phyloP scores from a whole-genome alignment of 1,140 invertebrate genomes.

The Tenebrio molitor region DNA sequence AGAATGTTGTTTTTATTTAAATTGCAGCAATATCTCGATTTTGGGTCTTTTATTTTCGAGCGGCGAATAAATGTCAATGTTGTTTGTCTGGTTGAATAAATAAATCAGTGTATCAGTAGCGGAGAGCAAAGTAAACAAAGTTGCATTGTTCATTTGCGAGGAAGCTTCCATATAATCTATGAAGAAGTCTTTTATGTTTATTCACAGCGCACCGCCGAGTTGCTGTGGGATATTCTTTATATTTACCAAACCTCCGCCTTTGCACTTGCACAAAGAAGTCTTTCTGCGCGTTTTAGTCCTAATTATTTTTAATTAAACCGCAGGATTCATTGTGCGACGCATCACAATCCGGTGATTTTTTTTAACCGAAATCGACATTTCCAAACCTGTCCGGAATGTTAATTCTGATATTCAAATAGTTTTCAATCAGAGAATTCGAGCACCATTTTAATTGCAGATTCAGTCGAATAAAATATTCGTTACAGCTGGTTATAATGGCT shows the following conservation, averaged over 20 bases:
- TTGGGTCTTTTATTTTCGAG: too few relatives aligned
- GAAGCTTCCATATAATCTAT: slow-evolving; percentile 22
- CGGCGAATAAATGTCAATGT: too few relatives aligned
- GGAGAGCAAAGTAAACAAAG: slow-evolving; percentile 22
- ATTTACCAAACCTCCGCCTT: neutral
- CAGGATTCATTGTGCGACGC: too few relatives aligned
- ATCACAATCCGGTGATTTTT: too few relatives aligned
- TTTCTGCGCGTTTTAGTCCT: neutral
- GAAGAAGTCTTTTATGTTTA: slow-evolving; percentile 17
- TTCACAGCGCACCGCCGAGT: neutral
- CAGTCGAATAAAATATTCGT: slow-evolving; percentile 31
- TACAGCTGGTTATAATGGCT: neutral
- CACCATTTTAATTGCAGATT: neutral
- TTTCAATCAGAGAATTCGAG: neutral
- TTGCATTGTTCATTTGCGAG: slow-evolving; percentile 24
- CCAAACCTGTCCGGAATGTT: neutral
- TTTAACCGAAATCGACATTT: neutral
- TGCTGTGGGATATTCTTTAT: neutral
- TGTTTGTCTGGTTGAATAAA: too few relatives aligned
- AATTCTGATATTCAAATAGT: too few relatives aligned
- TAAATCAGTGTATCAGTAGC: too few relatives aligned
- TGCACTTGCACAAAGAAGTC: neutral
- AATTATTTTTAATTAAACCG: too few relatives aligned
- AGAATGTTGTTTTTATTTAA: too few relatives aligned
- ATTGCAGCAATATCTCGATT: too few relatives aligned